Percentiles rank a stretch among this genome's conserved stretches.
These are phyloP conservation scores for Struthidea cinerea DNA, from an alignment of 2,113 vertebrate species.

Conservation along the genomic window DNA sequence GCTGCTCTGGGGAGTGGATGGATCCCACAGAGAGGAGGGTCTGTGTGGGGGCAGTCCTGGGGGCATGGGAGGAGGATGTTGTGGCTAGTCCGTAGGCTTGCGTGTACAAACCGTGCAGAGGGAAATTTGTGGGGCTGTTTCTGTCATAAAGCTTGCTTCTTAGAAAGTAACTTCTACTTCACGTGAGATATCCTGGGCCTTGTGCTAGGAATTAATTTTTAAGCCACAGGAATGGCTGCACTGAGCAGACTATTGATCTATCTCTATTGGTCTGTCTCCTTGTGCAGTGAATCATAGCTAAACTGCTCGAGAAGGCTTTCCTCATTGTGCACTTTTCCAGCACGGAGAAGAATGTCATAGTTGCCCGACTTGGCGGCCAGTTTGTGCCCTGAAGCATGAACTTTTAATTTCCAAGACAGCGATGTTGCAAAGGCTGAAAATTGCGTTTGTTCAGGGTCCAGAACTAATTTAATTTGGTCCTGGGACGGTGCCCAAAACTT, in stretches of 20 bases:
- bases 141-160: neutral
- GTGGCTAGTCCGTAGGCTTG: neutral
- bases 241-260: neutral
- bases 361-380: neutral
- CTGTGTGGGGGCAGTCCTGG: neutral
- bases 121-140: neutral
- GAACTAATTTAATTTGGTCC: constrained; percentile 42
- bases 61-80: neutral
- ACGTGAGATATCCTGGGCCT: neutral
- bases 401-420: constrained; percentile 36
- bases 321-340: neutral
- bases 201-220: neutral
- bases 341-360: neutral
- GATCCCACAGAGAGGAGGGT: neutral
- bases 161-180: neutral
- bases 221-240: neutral
- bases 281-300: neutral
- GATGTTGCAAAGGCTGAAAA: constrained; percentile 8
- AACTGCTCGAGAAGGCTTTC: neutral
- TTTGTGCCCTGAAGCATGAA: constrained; percentile 37
- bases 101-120: neutral
- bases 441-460: constrained; percentile 9
- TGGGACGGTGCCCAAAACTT: neutral
- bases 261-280: neutral
- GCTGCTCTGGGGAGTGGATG: neutral